Base-by-base conservation (phyloP, 53 echinoderm and acorn worm genomes). In the Actinopyga echinites region DNA sequence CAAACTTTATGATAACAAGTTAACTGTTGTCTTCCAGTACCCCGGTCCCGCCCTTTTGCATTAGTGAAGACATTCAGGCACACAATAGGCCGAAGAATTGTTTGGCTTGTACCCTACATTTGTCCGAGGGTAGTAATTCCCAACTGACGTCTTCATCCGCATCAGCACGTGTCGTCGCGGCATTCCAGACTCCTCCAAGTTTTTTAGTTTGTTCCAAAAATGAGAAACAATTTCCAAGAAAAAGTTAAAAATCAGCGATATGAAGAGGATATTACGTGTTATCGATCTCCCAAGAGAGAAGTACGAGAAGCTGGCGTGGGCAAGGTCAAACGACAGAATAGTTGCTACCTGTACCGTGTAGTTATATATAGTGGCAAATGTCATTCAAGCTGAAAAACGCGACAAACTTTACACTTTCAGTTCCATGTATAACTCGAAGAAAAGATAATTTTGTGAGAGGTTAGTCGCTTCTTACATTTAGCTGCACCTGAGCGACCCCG, bases 361-460 rank as follows among this genome's bases (percentile, higher is more conserved):
- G 17, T 21, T 36, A 20, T 32, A 64, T 7, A 21, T 59, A 34
- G 32, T 36, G 1, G 30, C 32, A 65, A 4, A 1, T 65, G 65
- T 34, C 65, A 20, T 19, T 36, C 35, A 63, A 63, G 17, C 28
- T 13, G 3, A n/a, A n/a, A n/a, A 63, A 66, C 15, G 66, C 36
- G 66, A 66, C 66, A n/a, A 66, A 32, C 66, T 71, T 71, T 25
- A 42, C 71, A 71, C 71, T 42, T n/a, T 71, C 44, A 42, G 8
- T 23, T 24, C 71, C 25, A 44, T 71, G 44, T 42, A 71, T 71
- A 42, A 71, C 71, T n/a, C 40, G 26, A 68, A 68, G 32, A 68
- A 71, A 40, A 42, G 71, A 71, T 71, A 71, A 71, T 71, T 77
- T 77, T 77, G 55, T 55, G 32, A 53, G 77, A 77, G 77, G 62